A percentile compares a stretch with the other conserved stretches of the same genome.
Conservation (phyloP, 2,888 invertebrate species). For the Tachina fera region DNA sequence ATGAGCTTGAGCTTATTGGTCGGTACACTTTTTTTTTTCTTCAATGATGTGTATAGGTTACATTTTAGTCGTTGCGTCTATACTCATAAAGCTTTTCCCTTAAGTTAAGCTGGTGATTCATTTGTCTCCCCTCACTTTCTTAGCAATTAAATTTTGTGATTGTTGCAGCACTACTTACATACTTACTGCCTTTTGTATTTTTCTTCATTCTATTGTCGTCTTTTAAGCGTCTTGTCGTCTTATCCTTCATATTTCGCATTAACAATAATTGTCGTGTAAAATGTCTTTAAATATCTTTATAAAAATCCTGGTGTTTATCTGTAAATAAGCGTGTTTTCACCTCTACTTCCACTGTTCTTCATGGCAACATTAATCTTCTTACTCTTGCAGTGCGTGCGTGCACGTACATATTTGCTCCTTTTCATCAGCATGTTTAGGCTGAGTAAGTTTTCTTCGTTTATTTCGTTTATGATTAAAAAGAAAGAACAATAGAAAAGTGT, state of each 20-base stretch:
- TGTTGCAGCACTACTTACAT: constrained; percentile 22
- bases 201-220: not conserved
- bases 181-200: constrained; percentile 6
- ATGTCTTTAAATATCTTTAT: constrained; percentile 57
- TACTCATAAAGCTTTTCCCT: not conserved
- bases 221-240: constrained; percentile 5
- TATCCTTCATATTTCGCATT: constrained; percentile 47
- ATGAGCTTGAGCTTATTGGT: too few species aligned
- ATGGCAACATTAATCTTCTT: constrained; percentile 16
- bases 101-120: not conserved
- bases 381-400: constrained; percentile 7
- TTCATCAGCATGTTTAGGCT: constrained; percentile 52
- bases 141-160: constrained; percentile 56
- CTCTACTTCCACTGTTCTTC: constrained; percentile 11
- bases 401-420: not conserved
- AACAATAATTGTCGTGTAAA: constrained; percentile 55
- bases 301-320: constrained; percentile 59
- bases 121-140: not conserved
- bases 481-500: not conserved
- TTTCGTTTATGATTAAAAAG: constrained; percentile 10
- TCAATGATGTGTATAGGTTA: not conserved
- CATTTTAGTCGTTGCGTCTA: not conserved
- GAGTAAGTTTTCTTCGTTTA: constrained; percentile 44
- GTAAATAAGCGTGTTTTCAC: constrained; percentile 39
- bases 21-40: too few species aligned